Conservation (phyloP, 2,797 vertebrate genomes). For the Geotrypetes seraphini region DNA sequence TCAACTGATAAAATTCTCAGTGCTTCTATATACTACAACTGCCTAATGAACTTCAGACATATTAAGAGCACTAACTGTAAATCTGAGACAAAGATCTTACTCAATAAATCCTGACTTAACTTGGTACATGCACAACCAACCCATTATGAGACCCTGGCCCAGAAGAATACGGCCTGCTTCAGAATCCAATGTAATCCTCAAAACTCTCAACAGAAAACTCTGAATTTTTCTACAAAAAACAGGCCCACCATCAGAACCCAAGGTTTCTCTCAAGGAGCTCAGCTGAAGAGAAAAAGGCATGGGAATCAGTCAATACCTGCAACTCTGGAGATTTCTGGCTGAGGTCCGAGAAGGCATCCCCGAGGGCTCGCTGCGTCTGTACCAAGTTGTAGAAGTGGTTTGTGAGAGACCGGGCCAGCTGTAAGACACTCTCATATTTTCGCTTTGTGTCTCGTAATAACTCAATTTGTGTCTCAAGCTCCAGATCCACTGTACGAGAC, state of each 20-base stretch:
- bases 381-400: constrained; percentile 85
- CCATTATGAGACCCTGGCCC: too few relatives aligned
- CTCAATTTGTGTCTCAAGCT: constrained; percentile 92
- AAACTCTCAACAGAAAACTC: too few relatives aligned
- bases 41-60: too few relatives aligned
- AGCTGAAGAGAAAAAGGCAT: constrained; percentile 4
- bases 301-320: constrained; percentile 56
- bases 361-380: constrained; percentile 88
- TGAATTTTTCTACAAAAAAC: constrained; percentile 89
- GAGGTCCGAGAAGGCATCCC: constrained; percentile 88
- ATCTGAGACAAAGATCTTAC: too few relatives aligned
- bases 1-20: too few relatives aligned
- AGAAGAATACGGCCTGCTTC: too few relatives aligned
- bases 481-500: constrained; percentile 84
- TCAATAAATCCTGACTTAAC: too few relatives aligned
- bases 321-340: constrained; percentile 96
- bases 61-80: too few relatives aligned
- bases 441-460: constrained; percentile 84
- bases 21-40: too few relatives aligned
- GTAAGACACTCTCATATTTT: constrained; percentile 83
- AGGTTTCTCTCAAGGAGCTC: too few relatives aligned
- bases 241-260: background rate
- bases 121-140: too few relatives aligned
- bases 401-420: constrained; percentile 74
- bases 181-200: too few relatives aligned